These are phyloP conservation scores for Podarcis siculus DNA, from an alignment of 2,797 vertebrate species.

Conservation along the genomic window DNA sequence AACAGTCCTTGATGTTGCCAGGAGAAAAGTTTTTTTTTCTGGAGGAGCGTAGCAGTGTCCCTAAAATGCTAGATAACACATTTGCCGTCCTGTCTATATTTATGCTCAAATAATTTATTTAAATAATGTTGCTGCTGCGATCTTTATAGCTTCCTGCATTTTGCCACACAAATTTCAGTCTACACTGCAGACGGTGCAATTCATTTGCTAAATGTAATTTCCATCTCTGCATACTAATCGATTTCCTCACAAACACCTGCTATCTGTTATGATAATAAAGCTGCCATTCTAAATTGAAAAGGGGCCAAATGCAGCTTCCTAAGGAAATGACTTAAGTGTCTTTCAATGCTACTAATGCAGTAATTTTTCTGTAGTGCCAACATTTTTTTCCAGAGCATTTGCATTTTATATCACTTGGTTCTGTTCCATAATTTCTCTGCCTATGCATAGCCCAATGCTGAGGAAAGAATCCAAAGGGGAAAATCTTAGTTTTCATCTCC, in stretches of 20 bases:
- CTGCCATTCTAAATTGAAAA: slow-evolving; percentile 84
- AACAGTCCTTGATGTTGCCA: slow-evolving; percentile 55
- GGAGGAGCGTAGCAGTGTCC: slow-evolving; percentile 37
- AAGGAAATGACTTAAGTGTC: slow-evolving; percentile 86
- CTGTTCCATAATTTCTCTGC: slow-evolving; percentile 58
- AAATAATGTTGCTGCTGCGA: slow-evolving; percentile 73
- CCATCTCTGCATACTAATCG: slow-evolving; percentile 86
- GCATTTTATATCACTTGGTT: slow-evolving; percentile 76
- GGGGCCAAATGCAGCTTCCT: slow-evolving; percentile 82
- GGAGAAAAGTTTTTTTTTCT: slow-evolving; percentile 44
- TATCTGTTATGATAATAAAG: slow-evolving; percentile 88
- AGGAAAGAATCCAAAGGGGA: background rate
- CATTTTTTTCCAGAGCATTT: slow-evolving; percentile 70
- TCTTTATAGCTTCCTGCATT: slow-evolving; percentile 78
- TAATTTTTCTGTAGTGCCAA: slow-evolving; percentile 78
- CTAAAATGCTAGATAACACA: slow-evolving; percentile 64
- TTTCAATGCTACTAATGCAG: slow-evolving; percentile 81
- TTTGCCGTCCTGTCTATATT: slow-evolving; percentile 70
- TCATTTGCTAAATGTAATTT: slow-evolving; percentile 86
- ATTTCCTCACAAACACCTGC: slow-evolving; percentile 86
- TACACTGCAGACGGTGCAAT: slow-evolving; percentile 82
- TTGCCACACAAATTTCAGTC: slow-evolving; percentile 78
- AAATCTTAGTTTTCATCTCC: slow-evolving; percentile 27
- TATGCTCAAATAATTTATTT: slow-evolving; percentile 76
- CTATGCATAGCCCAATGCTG: slow-evolving; percentile 50